Evolutionary conservation across 2,888 invertebrate species (phyloP), one percentile per base, ranked within the genome.

Genomic region (Clusia tigrina): DNA sequence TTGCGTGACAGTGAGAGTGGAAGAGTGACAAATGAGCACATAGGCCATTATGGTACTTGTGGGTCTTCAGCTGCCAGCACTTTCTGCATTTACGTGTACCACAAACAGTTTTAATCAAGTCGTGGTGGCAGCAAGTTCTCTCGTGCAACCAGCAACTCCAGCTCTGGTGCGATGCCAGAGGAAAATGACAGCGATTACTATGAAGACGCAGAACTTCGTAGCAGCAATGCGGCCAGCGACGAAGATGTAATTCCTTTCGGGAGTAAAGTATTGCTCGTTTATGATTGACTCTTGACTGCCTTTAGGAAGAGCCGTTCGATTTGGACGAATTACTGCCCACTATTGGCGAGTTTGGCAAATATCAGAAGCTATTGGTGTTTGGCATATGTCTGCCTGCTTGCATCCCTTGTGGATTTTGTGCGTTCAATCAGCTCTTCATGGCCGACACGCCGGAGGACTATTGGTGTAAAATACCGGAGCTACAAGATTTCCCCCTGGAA

Each of bases 401-500:
- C 77, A 88, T 96, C 72, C 94, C 95, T 0, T 94, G 95, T 76
- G 95, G 94, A 26, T 95, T 94, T 84, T 92, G 94, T 82, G 95
- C 95, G 2, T 95, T 96, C 84, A 95, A 94, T 85, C 95, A 95
- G 84, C 87, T 96, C 38, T 96, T 96, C 84, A 94, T 96, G 92
- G 89, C 94, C n/a, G 91, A 94, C 74, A 89, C 90, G 37, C 95
- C 95, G 0, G 89, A 91, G 38, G 89, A 91, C 51, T 91, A 95
- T 84, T 95, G 95, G 93, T 96, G 95, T 79, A 86, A 83, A 66
- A 88, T 93, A 23, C 91, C 92, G 0, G 89, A 89, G 69, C 83
- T 94, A 62, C 80, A 85, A 58, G 76, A 81, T 69, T 80, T 90
- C 55, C 86, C 88, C 3, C 78, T 84, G 67, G 85, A 88, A 58